Conservation (phyloP, 2,113 vertebrate species). For the Edolisoma coerulescens region DNA sequence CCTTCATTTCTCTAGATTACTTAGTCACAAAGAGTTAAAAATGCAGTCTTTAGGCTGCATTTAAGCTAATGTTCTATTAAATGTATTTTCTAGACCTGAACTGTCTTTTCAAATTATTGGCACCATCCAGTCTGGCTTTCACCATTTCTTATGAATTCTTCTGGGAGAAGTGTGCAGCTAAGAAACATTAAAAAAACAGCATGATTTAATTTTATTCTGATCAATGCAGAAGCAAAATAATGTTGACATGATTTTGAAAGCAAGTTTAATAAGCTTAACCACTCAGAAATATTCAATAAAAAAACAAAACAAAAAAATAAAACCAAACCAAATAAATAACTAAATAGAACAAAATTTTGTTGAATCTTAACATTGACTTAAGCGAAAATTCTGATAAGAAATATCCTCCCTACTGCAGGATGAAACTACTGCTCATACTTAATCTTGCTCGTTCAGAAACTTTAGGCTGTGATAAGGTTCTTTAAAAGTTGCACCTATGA, state of each 20-base stretch:
- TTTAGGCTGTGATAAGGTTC: background rate
- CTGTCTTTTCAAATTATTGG: background rate
- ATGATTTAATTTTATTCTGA: background rate
- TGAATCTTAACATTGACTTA: background rate
- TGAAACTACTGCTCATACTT: background rate
- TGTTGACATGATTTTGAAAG: background rate
- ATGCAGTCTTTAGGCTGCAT: background rate
- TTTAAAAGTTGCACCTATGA: background rate
- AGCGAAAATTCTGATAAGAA: background rate
- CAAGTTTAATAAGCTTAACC: background rate
- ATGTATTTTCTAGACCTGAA: background rate
- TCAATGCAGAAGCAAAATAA: background rate
- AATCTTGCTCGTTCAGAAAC: background rate
- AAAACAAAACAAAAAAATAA: background rate
- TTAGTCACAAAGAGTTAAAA: background rate
- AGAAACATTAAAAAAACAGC: background rate
- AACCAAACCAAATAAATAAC: background rate
- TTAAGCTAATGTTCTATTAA: background rate
- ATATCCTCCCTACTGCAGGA: background rate
- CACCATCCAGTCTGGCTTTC: background rate
- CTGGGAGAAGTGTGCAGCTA: background rate
- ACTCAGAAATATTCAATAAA: background rate
- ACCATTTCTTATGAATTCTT: background rate
- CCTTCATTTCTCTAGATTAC: background rate
- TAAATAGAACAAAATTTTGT: background rate